Evolutionary conservation across 2,888 invertebrate genomes (phyloP).

Genomic region (Mactromeris polynyma): DNA sequence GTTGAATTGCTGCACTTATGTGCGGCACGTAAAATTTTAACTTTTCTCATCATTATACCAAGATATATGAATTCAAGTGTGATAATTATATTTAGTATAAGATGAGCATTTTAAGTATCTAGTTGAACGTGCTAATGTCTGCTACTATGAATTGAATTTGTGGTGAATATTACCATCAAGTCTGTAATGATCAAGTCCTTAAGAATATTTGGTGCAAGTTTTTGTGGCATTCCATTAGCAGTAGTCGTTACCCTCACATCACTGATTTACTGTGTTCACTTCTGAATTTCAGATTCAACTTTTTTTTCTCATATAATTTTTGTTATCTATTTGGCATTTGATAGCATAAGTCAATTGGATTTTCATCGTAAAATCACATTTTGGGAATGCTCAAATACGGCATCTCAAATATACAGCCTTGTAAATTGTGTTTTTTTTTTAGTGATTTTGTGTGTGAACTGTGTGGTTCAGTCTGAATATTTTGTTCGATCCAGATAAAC

Average conservation of each 20-base stretch:
- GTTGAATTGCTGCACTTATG: neutral
- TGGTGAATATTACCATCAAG: neutral
- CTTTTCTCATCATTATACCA: neutral
- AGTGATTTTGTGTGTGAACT: no score
- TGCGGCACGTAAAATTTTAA: neutral
- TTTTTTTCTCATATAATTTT: neutral
- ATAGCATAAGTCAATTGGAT: neutral
- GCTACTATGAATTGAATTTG: neutral
- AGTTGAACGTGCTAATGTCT: neutral
- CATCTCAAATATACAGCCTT: neutral
- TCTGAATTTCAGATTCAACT: neutral
- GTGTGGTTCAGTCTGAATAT: no score
- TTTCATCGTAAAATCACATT: neutral
- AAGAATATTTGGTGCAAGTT: neutral
- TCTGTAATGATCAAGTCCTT: neutral
- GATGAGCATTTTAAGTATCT: neutral
- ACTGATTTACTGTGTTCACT: neutral
- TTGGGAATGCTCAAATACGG: neutral
- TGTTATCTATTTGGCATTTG: neutral
- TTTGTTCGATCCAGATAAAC: no score
- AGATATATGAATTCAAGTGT: conserved; percentile 4
- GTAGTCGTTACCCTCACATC: neutral
- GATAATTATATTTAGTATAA: neutral
- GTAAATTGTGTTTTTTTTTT: neutral
- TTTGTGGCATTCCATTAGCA: neutral